Conservation (phyloP, 2,888 invertebrate species). For the Zeuzera pyrina region DNA sequence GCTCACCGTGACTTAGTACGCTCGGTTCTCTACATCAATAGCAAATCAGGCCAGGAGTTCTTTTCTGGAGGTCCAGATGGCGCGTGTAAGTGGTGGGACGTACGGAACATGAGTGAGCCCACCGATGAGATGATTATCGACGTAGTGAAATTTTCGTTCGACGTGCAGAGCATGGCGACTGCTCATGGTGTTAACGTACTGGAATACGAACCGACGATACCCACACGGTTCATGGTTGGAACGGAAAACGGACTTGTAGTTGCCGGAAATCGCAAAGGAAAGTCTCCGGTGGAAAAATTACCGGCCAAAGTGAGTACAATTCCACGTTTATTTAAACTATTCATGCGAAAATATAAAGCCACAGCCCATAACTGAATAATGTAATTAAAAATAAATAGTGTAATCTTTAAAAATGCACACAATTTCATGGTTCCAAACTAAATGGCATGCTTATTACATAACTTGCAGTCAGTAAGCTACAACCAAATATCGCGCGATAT, state of each 20-base stretch:
- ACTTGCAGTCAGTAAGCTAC: no score
- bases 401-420: no score
- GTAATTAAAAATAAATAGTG: no score
- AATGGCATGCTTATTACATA: no score
- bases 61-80: slow-evolving; percentile 95
- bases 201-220: slow-evolving; percentile 82
- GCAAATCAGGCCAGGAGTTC: slow-evolving; percentile 94
- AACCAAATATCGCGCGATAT: no score
- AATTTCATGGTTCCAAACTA: no score
- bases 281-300: slow-evolving; percentile 76
- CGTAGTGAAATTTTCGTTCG: slow-evolving; percentile 65
- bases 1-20: slow-evolving; percentile 91
- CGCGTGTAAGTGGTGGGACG: slow-evolving; percentile 87
- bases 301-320: slow-evolving; percentile 13
- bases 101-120: slow-evolving; percentile 75
- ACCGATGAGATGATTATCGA: slow-evolving; percentile 78
- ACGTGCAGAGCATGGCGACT: slow-evolving; percentile 64
- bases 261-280: slow-evolving; percentile 80
- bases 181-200: slow-evolving; percentile 75
- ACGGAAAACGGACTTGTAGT: slow-evolving; percentile 78
- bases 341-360: no score
- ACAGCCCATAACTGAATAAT: no score
- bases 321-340: background rate
- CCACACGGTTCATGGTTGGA: slow-evolving; percentile 81
- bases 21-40: slow-evolving; percentile 89